phyloP scores from a whole-genome alignment of 2,113 vertebrate species.

The Pholis gunnellus region DNA sequence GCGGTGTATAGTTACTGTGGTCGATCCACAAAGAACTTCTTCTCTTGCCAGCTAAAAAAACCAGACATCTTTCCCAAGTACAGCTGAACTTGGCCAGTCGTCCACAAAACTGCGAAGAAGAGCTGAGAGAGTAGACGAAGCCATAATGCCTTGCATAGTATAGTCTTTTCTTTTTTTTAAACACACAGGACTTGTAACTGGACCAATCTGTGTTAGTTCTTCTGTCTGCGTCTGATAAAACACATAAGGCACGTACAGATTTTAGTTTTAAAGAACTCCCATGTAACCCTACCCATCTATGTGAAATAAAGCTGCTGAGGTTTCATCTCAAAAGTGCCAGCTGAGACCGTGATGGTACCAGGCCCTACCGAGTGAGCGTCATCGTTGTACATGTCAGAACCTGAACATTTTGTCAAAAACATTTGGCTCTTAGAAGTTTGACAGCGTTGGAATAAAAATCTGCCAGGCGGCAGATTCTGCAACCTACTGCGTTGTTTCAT shows the following conservation, averaged over 20 bases:
- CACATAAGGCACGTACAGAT: conserved; percentile 28
- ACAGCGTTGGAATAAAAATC: background rate
- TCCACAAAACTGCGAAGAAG: conserved; percentile 33
- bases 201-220: conserved; percentile 16
- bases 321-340: conserved; percentile 43
- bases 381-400: background rate
- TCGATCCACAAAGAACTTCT: conserved; percentile 24
- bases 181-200: conserved; percentile 14
- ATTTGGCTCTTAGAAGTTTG: background rate
- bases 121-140: background rate
- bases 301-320: conserved; percentile 29
- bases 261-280: conserved; percentile 16
- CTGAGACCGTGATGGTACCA: conserved; percentile 8
- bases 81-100: background rate
- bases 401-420: background rate
- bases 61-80: conserved; percentile 9
- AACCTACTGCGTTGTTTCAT: conserved; percentile 2
- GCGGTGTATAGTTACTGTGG: conserved; percentile 13
- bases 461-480: background rate
- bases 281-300: background rate
- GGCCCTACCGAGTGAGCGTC: conserved; percentile 12
- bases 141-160: background rate
- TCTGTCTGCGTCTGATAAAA: conserved; percentile 32
- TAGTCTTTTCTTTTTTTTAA: background rate
- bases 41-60: conserved; percentile 14